Percentiles rank a stretch among this genome's conserved stretches.
phyloP scores from a whole-genome alignment of 2,797 vertebrate genomes.

The Smutsia gigantea region DNA sequence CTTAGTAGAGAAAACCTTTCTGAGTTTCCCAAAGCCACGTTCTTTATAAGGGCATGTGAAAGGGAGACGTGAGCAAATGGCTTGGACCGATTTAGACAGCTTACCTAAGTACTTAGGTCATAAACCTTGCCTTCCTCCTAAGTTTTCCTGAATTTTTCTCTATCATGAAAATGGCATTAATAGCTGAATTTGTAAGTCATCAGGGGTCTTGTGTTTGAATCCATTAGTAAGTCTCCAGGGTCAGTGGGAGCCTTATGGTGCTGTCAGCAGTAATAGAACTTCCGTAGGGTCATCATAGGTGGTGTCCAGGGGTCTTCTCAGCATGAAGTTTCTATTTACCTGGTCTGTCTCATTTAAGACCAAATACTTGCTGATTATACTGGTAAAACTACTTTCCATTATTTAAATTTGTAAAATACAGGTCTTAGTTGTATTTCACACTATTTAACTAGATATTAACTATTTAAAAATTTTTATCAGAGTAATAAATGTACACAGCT shows the following conservation, averaged over 20 bases:
- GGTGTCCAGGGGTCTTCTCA: background rate
- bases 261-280: fast-evolving
- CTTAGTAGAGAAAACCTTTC: background rate
- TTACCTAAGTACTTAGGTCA: background rate
- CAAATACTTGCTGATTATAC: background rate
- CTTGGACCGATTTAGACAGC: background rate
- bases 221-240: background rate
- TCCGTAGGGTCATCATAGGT: background rate
- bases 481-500: background rate
- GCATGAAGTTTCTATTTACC: background rate
- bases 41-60: background rate
- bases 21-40: background rate
- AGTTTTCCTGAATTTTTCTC: background rate
- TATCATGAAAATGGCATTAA: background rate
- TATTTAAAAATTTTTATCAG: background rate
- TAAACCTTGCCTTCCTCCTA: background rate
- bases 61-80: background rate
- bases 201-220: background rate
- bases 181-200: background rate
- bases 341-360: background rate
- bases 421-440: background rate
- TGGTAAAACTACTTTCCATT: background rate
- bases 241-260: background rate
- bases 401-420: background rate
- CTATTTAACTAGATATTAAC: background rate